Evolutionary conservation across 2,797 vertebrate genomes (phyloP).

Genomic region (Sebastes elongatus): DNA sequence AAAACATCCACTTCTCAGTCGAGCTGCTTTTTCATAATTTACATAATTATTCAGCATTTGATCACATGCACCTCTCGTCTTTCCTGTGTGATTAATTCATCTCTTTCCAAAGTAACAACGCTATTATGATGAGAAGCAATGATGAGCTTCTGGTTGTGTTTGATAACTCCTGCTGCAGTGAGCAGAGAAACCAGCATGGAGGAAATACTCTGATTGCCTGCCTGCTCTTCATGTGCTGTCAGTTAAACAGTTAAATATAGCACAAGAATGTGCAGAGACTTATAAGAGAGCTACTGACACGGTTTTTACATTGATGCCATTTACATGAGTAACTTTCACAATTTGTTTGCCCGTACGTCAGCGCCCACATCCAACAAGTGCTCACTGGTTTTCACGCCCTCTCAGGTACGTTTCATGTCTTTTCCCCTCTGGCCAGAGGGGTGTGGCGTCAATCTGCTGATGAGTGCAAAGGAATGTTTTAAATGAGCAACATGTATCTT

Average conservation of each 20-base stretch:
- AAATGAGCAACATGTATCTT: conserved; percentile 51
- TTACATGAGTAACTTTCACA: conserved; percentile 3
- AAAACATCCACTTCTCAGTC: neutral
- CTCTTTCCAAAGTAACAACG: neutral
- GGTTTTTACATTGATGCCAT: neutral
- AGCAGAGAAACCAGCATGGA: conserved; percentile 10
- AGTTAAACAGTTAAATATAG: conserved; percentile 45
- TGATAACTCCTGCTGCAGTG: conserved; percentile 21
- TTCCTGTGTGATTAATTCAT: conserved; percentile 13
- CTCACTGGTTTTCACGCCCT: conserved; percentile 50
- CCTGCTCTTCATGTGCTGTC: conserved; percentile 34
- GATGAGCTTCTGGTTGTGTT: conserved; percentile 3
- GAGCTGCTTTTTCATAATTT: conserved; percentile 12
- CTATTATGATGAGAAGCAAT: neutral
- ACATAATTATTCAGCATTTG: conserved; percentile 26
- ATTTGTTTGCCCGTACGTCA: neutral
- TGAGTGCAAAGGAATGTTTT: conserved; percentile 56
- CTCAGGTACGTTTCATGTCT: conserved; percentile 39
- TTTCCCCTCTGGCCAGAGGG: conserved; percentile 28
- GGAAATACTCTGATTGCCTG: conserved; percentile 5
- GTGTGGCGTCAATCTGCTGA: conserved; percentile 26
- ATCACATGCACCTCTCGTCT: conserved; percentile 26
- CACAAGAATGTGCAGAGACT: conserved; percentile 17
- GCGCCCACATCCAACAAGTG: conserved; percentile 49
- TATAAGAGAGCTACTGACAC: neutral